Conservation (phyloP, 1,140 invertebrate genomes). For the Sminthurinus signatus region DNA sequence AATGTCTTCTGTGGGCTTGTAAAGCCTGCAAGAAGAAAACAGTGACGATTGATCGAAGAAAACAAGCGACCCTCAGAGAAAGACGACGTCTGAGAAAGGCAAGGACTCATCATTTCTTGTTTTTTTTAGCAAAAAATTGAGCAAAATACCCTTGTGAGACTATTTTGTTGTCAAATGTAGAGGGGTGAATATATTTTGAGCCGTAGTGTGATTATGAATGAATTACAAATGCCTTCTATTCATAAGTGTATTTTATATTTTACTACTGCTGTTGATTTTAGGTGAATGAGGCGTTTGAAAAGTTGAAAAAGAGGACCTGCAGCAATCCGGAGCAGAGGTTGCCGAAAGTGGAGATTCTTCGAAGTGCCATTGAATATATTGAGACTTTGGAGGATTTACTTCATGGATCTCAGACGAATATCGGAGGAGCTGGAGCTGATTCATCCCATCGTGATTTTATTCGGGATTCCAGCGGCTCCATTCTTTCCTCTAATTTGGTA, state of each 20-base stretch:
- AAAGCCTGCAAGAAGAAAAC: conserved; percentile 93
- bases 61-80: conserved; percentile 92
- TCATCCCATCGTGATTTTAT: conserved; percentile 28
- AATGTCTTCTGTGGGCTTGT: conserved; percentile 90
- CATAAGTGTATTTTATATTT: conserved; percentile 1
- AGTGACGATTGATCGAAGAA: conserved; percentile 86
- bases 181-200: no score
- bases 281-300: conserved; percentile 98
- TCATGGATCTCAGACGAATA: conserved; percentile 48
- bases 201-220: not conserved
- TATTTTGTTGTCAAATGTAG: no score
- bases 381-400: conserved; percentile 84
- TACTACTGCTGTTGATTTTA: conserved; percentile 45
- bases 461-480: conserved; percentile 21
- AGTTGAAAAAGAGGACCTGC: conserved; percentile 83
- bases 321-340: conserved; percentile 90
- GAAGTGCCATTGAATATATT: conserved; percentile 97
- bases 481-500: conserved; percentile 23
- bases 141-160: no score
- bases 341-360: conserved; percentile 93
- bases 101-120: conserved; percentile 33
- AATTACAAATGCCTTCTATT: not conserved
- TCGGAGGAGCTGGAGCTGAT: conserved; percentile 9
- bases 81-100: conserved; percentile 84
- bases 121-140: no score